These are phyloP conservation scores for Tetranychus urticae DNA, from an alignment of 1,140 invertebrate species.

Conservation along the genomic window DNA sequence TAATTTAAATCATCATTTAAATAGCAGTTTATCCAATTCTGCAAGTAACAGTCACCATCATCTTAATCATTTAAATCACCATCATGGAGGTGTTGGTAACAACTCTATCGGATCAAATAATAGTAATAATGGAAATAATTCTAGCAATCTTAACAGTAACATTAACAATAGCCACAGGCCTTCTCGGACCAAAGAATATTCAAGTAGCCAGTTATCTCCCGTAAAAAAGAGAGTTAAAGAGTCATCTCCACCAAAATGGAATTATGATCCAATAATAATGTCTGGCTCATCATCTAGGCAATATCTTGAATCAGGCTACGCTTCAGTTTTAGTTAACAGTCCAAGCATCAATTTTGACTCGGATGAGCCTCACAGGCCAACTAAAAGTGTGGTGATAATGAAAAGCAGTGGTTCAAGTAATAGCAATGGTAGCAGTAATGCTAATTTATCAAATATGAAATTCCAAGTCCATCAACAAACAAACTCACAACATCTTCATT, in stretches of 20 bases:
- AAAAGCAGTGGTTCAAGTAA: not conserved
- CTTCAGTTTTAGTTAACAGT: not conserved
- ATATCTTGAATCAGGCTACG: constrained; percentile 1
- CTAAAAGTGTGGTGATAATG: not conserved
- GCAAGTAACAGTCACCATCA: not conserved
- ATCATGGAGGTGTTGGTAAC: not conserved
- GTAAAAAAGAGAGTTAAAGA: constrained; percentile 96
- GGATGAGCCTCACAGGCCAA: not conserved
- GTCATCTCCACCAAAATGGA: constrained; percentile 51
- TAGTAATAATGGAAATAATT: not conserved
- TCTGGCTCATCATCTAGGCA: not conserved
- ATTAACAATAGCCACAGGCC: not conserved
- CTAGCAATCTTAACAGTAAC: not conserved
- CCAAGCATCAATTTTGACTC: not conserved
- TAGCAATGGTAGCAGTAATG: too few relatives aligned
- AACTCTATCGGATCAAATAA: not conserved
- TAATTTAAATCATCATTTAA: not conserved
- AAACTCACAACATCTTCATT: not conserved
- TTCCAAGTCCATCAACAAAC: not conserved
- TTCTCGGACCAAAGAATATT: not conserved
- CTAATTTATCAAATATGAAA: not conserved
- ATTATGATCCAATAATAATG: not conserved
- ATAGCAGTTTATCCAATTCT: not conserved
- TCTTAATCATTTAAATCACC: not conserved
- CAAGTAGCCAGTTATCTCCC: constrained; percentile 48